These are phyloP conservation scores for Phyllostomus discolor DNA, from an alignment of 2,113 vertebrate genomes.

Conservation along the genomic window DNA sequence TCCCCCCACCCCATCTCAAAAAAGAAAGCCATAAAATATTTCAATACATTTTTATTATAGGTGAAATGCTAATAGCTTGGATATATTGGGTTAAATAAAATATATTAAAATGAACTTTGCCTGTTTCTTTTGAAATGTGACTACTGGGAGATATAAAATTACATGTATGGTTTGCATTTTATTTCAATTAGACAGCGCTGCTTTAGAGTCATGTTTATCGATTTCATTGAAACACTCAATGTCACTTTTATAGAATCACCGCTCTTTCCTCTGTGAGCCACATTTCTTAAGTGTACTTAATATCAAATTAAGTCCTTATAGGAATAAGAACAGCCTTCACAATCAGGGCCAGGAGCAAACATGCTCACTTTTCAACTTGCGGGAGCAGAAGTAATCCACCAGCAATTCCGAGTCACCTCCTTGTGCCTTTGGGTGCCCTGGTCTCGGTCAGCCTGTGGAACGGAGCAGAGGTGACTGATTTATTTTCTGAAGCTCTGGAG, in stretches of 20 bases:
- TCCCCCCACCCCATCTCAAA: no score
- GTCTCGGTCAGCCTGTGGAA: neutral
- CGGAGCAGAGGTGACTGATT: neutral
- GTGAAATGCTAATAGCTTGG: neutral
- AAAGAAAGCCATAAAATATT: neutral
- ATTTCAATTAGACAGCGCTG: neutral
- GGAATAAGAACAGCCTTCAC: neutral
- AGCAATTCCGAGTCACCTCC: no score
- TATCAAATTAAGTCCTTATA: neutral
- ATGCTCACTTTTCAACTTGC: neutral
- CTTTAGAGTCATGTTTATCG: neutral
- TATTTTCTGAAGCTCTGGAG: neutral
- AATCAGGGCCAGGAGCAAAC: neutral
- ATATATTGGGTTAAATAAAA: neutral
- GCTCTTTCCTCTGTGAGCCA: neutral
- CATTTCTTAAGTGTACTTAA: neutral
- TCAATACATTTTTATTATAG: neutral
- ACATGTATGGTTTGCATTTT: neutral
- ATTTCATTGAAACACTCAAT: neutral
- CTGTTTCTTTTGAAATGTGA: neutral
- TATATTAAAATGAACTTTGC: neutral
- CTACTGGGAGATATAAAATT: neutral
- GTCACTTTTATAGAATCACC: neutral
- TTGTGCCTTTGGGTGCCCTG: fast-evolving
- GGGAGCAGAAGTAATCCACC: neutral